Conservation (phyloP, 1,140 invertebrate species). For the Caenorhabditis latens region DNA sequence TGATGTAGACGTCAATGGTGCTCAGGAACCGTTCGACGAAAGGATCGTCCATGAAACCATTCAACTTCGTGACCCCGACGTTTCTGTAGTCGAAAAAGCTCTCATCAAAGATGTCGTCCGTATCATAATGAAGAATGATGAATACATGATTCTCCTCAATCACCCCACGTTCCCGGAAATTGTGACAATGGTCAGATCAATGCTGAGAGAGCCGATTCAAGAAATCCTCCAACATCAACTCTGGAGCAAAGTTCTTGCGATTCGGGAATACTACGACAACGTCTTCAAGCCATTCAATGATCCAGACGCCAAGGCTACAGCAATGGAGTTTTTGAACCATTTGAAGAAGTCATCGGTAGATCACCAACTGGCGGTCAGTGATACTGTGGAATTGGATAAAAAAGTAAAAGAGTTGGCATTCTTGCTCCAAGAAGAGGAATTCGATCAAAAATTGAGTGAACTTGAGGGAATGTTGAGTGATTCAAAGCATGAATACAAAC, state of each 20-base stretch:
- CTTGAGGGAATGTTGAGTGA: background rate
- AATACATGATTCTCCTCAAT: conserved; percentile 15
- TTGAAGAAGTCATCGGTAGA: background rate
- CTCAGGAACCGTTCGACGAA: background rate
- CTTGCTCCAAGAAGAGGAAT: background rate
- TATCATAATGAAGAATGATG: conserved; percentile 9
- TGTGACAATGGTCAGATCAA: background rate
- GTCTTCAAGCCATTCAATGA: background rate
- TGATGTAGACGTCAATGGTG: background rate
- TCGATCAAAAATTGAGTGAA: background rate
- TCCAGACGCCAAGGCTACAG: background rate
- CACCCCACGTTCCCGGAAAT: conserved; percentile 7
- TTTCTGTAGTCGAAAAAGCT: background rate
- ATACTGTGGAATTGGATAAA: background rate
- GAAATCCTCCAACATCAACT: background rate
- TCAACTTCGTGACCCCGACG: background rate
- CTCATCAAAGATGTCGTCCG: conserved; percentile 6
- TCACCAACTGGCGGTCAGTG: background rate
- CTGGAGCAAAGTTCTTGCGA: conserved; percentile 6
- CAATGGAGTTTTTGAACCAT: background rate
- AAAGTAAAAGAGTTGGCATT: background rate
- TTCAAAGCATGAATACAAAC: no score
- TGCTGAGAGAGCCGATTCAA: conserved; percentile 20
- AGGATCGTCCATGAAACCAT: background rate
- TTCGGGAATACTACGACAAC: background rate